Conservation (phyloP, 2,888 invertebrate species). For the Pachymerium ferrugineum region DNA sequence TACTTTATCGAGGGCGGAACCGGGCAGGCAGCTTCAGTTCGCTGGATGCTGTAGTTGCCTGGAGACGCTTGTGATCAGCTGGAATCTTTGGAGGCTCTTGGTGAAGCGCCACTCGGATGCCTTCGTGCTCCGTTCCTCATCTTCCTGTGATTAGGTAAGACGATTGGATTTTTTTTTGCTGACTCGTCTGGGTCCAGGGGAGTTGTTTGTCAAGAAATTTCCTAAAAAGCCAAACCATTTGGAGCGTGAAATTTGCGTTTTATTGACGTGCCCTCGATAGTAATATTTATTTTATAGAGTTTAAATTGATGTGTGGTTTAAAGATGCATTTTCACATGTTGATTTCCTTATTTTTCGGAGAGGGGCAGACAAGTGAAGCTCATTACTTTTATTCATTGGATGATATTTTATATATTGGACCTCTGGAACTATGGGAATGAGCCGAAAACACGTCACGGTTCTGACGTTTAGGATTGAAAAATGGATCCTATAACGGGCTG, state of each 20-base stretch:
- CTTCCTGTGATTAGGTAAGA: constrained; percentile 20
- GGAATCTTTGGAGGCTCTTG: constrained; percentile 27
- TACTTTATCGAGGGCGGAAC: constrained; percentile 25
- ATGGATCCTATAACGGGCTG: constrained; percentile 13
- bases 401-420: neutral
- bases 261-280: no score
- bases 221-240: no score
- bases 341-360: neutral
- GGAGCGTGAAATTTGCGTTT: no score
- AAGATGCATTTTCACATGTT: neutral
- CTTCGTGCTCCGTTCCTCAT: constrained; percentile 2
- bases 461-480: constrained; percentile 24
- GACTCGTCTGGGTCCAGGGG: neutral
- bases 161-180: neutral
- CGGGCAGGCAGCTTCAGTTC: constrained; percentile 27
- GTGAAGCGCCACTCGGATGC: constrained; percentile 25
- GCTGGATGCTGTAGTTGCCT: constrained; percentile 25
- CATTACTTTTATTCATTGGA: neutral
- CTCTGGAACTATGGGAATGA: neutral
- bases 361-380: neutral
- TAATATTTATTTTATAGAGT: neutral
- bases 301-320: neutral
- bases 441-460: constrained; percentile 8
- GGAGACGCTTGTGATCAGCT: constrained; percentile 27
- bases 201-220: no score